Evolutionary conservation across 2,113 vertebrate genomes (phyloP).

Genomic region (Pomatorhinus ruficollis): DNA sequence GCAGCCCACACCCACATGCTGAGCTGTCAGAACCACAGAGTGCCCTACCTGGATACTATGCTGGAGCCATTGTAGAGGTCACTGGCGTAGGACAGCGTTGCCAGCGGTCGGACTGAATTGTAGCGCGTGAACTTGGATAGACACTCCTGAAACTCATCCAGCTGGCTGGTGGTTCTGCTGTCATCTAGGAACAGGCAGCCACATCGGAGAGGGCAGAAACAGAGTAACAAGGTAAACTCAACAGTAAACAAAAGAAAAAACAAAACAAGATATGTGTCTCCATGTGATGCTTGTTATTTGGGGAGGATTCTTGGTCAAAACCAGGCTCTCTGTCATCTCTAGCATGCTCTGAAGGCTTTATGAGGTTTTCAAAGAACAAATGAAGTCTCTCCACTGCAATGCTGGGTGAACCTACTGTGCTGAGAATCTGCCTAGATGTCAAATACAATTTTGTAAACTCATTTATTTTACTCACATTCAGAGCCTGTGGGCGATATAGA

Average conservation of each 20-base stretch:
- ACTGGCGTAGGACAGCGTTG: constrained; percentile 95
- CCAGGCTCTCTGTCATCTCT: neutral
- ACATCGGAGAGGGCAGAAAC: neutral
- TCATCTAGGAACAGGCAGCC: constrained; percentile 81
- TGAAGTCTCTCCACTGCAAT: neutral
- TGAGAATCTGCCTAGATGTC: neutral
- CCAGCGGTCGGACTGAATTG: constrained; percentile 94
- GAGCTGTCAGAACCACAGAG: fast-evolving
- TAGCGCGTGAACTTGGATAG: constrained; percentile 97
- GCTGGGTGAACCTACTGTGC: neutral
- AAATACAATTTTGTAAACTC: neutral
- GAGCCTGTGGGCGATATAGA: neutral
- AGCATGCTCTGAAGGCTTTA: neutral
- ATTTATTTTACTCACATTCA: neutral
- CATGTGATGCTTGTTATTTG: neutral
- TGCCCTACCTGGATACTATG: constrained; percentile 95
- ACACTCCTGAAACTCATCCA: constrained; percentile 99
- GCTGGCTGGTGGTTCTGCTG: constrained; percentile 90
- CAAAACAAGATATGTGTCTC: neutral
- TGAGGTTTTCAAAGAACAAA: constrained; percentile 1
- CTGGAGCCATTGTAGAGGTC: constrained; percentile 99
- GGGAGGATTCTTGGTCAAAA: neutral
- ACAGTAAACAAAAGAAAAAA: neutral
- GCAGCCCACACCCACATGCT: neutral
- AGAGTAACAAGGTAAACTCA: neutral